Evolutionary conservation across 2,113 vertebrate species (phyloP).

Genomic region (Athene cunicularia): DNA sequence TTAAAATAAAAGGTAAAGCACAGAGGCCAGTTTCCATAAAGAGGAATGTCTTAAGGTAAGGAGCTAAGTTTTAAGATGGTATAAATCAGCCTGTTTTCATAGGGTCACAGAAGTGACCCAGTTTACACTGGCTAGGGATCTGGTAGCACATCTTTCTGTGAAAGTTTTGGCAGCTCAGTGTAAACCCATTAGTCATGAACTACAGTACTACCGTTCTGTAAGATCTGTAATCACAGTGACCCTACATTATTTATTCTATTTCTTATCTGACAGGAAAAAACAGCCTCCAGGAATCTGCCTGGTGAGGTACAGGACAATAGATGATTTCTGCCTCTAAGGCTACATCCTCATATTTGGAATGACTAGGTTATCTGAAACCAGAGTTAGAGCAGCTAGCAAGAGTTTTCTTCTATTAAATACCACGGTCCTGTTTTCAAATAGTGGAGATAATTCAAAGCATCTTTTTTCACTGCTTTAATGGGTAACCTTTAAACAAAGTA

Average conservation of each 20-base stretch:
- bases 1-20: not conserved
- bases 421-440: not conserved
- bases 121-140: not conserved
- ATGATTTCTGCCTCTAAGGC: not conserved
- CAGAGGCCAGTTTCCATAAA: not conserved
- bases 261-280: conserved; percentile 43
- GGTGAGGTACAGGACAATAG: not conserved
- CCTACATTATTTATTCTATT: conserved; percentile 23
- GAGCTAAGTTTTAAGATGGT: not conserved
- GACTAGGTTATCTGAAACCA: conserved; percentile 15
- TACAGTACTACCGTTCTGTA: not conserved
- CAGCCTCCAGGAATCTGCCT: conserved; percentile 19
- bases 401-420: not conserved
- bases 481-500: not conserved
- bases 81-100: not conserved
- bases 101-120: not conserved
- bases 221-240: not conserved
- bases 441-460: not conserved
- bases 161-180: not conserved
- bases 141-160: not conserved
- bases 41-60: not conserved
- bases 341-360: not conserved
- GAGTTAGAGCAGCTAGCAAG: not conserved
- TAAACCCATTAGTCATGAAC: conserved; percentile 42
- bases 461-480: not conserved